Percentiles rank a stretch among this genome's conserved stretches.
phyloP scores from a whole-genome alignment of 1,140 invertebrate genomes.

The Tetramorium alpestre region DNA sequence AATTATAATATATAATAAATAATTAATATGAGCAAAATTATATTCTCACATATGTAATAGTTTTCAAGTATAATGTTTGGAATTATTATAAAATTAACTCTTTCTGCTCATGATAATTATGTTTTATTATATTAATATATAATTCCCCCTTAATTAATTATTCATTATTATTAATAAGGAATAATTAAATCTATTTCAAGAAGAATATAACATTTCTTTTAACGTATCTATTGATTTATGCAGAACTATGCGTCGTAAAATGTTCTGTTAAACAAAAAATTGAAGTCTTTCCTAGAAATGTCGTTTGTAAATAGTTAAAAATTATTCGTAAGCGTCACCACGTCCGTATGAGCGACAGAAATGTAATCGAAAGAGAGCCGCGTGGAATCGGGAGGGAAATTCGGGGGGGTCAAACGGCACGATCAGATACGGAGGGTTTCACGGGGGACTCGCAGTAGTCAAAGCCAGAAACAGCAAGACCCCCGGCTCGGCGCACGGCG shows the following conservation, averaged over 20 bases:
- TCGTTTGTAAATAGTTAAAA: not conserved
- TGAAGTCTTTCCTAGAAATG: not conserved
- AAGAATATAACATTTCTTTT: not conserved
- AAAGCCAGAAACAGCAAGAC: not conserved
- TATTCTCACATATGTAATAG: not conserved
- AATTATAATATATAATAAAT: not conserved
- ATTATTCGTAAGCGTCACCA: not conserved
- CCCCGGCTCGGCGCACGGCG: not conserved
- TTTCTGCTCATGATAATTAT: no score
- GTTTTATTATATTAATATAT: no score
- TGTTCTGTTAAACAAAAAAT: not conserved
- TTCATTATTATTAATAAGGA: not conserved
- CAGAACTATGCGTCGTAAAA: not conserved
- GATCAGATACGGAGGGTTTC: not conserved
- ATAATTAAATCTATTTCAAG: not conserved
- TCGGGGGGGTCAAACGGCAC: not conserved
- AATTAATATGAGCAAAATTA: not conserved
- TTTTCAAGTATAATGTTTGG: no score
- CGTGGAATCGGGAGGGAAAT: not conserved
- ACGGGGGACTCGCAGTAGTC: not conserved
- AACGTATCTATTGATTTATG: not conserved
- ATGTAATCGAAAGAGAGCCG: not conserved
- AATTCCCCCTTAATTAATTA: no score
- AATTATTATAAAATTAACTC: no score
- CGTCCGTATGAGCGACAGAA: not conserved